Base-by-base conservation (phyloP, 2,888 invertebrate genomes). In the Pachycephus smyrnensis region DNA sequence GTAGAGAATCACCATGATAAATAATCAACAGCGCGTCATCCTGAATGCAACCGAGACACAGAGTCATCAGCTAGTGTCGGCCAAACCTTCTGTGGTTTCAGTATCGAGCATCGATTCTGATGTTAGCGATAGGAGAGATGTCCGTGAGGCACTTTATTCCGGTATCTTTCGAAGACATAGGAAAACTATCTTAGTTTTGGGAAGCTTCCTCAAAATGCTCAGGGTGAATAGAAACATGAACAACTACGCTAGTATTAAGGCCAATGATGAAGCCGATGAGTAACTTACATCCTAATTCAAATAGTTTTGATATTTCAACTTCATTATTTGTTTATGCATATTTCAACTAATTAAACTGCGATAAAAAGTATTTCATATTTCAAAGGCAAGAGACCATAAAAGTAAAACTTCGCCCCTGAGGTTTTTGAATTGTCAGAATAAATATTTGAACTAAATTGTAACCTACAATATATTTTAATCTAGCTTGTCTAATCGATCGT, bases 171-270 rank as follows among this genome's bases (percentile, higher is more conserved):
- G 90, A 81, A 87, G 91, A 77, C 91, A 91, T 80, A 87, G 91
- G 80, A 91, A 91, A 82, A 91, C 91, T 35, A 91, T 92, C 85
- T 85, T 91, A 83, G 91, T 91, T 78, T 84, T 91, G 81, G 91
- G 92, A 78, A 91, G 91, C 80, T 91, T 92, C 86, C 88, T 92
- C 78, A 91, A 90, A 83, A 91, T 92, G 90, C 85, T 92, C 76
- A 90, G 90, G 87, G 90, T 91, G 88, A 91, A 91, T 88, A 90
- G 91, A 88, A 90, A 91, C 79, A 89, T 91, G 87, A 91, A 91
- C 86, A 91, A 90, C 86, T 91, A 91, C 80, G 91, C 91, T 87
- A 91, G 90, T 79, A 91, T 91, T 86, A 90, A 91, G 86, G 89
- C 89, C 68, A 91, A 91, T 81, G 91, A 91, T 80, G 91, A 91